Percentiles rank a stretch among this genome's conserved stretches.
Evolutionary conservation across 2,797 vertebrate genomes (phyloP).

Genomic region (Oryzias sinensis): DNA sequence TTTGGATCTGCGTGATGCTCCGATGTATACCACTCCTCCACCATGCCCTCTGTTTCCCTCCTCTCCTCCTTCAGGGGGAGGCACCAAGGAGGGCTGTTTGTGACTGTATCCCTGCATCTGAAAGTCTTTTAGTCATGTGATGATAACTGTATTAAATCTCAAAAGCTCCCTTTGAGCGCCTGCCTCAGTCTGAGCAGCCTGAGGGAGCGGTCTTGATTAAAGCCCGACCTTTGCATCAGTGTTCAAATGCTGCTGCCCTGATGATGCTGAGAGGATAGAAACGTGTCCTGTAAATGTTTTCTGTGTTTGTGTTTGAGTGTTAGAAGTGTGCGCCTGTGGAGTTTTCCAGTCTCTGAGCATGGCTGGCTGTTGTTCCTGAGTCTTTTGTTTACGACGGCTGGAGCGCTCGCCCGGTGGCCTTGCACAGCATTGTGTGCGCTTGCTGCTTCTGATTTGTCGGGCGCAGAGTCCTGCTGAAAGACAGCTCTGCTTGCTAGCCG

Average conservation of each 20-base stretch:
- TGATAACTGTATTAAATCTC: conserved; percentile 13
- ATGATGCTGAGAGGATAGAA: conserved; percentile 34
- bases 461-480: conserved; percentile 31
- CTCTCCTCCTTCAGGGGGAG: conserved; percentile 18
- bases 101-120: conserved; percentile 33
- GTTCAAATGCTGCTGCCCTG: conserved; percentile 52
- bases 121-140: conserved; percentile 11
- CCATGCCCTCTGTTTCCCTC: conserved; percentile 22
- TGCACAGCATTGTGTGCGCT: not conserved
- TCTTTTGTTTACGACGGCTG: conserved; percentile 20
- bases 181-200: conserved; percentile 1
- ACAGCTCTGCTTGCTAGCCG: conserved; percentile 9
- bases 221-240: conserved; percentile 61
- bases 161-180: conserved; percentile 11
- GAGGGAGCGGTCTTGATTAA: conserved; percentile 50
- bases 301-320: conserved; percentile 3
- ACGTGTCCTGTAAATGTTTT: conserved; percentile 33
- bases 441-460: conserved; percentile 29
- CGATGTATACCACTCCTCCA: conserved; percentile 25
- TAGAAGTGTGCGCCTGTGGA: conserved; percentile 3
- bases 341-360: conserved; percentile 14
- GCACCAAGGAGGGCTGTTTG: not conserved
- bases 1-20: not conserved
- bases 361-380: conserved; percentile 3
- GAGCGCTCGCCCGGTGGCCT: conserved; percentile 15